Evolutionary conservation across 2,113 vertebrate genomes (phyloP), one percentile per base, ranked within the genome.

Genomic region (Entomyzon cyanotis): DNA sequence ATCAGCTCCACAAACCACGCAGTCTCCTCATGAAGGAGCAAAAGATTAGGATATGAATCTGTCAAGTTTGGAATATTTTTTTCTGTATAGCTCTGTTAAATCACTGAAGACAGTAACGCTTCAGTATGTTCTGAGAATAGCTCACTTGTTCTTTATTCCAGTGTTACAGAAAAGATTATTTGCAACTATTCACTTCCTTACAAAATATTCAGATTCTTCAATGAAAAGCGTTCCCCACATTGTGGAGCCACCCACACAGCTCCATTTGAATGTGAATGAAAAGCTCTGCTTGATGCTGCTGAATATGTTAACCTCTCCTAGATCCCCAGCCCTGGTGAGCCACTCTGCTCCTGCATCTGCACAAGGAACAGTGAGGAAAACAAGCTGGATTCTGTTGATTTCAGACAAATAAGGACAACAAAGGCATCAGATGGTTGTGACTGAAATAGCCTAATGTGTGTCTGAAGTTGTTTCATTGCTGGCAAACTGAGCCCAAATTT

Each of bases 171-270:
- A 98, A 98, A 98, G 98, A 98, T 98, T 99, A 98, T 98, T 98
- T 98, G 98, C 97, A 97, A 97, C 97, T 98, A 98, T 99, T 99
- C 98, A 98, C 98, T 98, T 98, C 98, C 98, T 98, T 98, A 98
- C 98, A 98, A 98, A 98, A 99, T 98, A 98, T 97, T 98, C 98
- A 91, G 96, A 97, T 98, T 97, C 95, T 97, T 99, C 98, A 99
- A 99, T 99, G 98, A 98, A 98, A 98, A 97, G 97, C 97, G 95
- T 98, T 98, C 98, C 98, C 98, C 98, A 98, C 99, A 99, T 98
- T 98, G 97, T 98, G 98, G 73, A 96, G 97, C 98, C 98, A 98
- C 99, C 99, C 98, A 98, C 98, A 97, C 97, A 96, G 92, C 89
- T 89, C 94, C 92, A 77, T 96, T 92, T 60, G 93, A 67, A 89